These are phyloP conservation scores for Aphelenchoides besseyi DNA, from an alignment of 1,140 invertebrate species.

Conservation along the genomic window DNA sequence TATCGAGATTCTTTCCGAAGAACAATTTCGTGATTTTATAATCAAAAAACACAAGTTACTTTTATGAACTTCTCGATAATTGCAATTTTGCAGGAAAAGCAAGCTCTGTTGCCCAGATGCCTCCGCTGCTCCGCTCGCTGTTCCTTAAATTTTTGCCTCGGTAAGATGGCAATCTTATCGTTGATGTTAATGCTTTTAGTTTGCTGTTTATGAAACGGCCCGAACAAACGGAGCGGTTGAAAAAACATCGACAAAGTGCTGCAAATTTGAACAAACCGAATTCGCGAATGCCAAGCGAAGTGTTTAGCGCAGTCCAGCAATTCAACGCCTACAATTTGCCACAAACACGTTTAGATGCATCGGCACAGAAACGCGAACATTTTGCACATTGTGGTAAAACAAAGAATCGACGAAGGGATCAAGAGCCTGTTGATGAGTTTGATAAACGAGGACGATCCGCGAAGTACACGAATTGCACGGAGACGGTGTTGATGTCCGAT, in stretches of 20 bases:
- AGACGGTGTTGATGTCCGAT: too few relatives aligned
- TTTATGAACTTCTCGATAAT: too few relatives aligned
- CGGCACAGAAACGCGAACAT: slow-evolving; percentile 5
- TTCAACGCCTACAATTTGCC: slow-evolving; percentile 6
- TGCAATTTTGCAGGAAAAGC: too few relatives aligned
- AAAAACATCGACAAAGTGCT: background rate
- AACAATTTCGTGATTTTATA: too few relatives aligned
- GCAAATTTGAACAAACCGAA: background rate
- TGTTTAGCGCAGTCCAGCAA: slow-evolving; percentile 19
- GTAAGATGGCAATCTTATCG: slow-evolving; percentile 26
- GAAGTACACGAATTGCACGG: too few relatives aligned
- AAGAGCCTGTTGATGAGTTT: background rate
- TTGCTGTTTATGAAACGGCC: slow-evolving; percentile 57
- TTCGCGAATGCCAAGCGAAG: background rate
- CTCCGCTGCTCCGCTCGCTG: slow-evolving; percentile 84
- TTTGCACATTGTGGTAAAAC: background rate
- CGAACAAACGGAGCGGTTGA: slow-evolving; percentile 27
- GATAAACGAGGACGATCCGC: too few relatives aligned
- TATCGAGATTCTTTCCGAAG: too few relatives aligned
- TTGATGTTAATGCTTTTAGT: slow-evolving; percentile 64
- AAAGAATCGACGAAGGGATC: background rate
- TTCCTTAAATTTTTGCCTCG: slow-evolving; percentile 84
- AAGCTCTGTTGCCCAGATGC: slow-evolving; percentile 86
- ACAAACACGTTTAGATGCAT: background rate
- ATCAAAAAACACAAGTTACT: too few relatives aligned